Evolutionary conservation across 2,888 invertebrate species (phyloP), one percentile per base, ranked within the genome.

Genomic region (Ernsta delagoae): DNA sequence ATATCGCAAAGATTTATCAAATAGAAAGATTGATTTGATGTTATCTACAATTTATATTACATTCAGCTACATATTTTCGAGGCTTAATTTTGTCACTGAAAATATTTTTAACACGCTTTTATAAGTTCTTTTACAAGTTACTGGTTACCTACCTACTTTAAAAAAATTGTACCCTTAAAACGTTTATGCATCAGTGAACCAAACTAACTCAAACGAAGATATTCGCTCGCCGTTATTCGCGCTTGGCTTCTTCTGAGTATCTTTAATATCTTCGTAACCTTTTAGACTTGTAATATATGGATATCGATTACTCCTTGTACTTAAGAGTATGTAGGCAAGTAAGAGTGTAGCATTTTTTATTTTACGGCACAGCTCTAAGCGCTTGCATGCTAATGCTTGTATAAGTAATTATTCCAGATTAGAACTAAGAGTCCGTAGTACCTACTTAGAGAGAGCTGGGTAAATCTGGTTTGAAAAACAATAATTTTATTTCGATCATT

Each of bases 1-100:
- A 65, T 65, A 41, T 59, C 41, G 24, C 24, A 60, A 66, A 66
- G 66, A 60, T 66, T 59, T 65, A 65, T 65, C 31, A 59, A 41
- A 65, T 41, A 11, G 41, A 65, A 65, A 65, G 50, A 65, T 53
- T 66, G 53, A 66, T 53, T 65, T 41, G 48, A 36, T 56, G 59
- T 50, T 59, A 41, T 24, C 39, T 45, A 48, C 41, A 54, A 7
- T 54, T 53, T 9, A 53, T 11, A 31, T 34, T 31, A 54, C 31
- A 9, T 54, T 54, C 31, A n/a, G 6, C 53, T 48, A 16, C 34
- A 48, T 12, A 12, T 36, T 36, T 31, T 11, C 16, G 16, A 16
- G 50, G 8, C 16, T 63, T 1, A 54, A 53, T 24, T 53, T 54
- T 54, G 24, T 64, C 59, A 59, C 53, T 64, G 54, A 8, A 31